A percentile compares a stretch with the other conserved stretches of the same genome.
Conservation (phyloP, 2,797 vertebrate genomes). For the Cetoscarus ocellatus region DNA sequence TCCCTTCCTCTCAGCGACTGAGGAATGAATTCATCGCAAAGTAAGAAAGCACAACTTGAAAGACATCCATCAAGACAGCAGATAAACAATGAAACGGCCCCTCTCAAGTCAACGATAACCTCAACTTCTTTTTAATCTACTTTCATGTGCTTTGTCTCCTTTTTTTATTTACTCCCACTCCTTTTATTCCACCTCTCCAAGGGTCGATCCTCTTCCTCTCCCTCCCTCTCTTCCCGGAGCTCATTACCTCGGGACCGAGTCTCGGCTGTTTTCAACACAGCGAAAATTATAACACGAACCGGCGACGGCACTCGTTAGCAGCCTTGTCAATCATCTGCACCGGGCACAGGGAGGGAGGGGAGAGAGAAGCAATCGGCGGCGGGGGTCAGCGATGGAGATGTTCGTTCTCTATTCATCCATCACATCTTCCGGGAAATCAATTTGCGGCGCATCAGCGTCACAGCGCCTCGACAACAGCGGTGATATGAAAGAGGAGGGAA, state of each 20-base stretch:
- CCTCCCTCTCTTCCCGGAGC: slow-evolving; percentile 60
- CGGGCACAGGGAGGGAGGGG: slow-evolving; percentile 47
- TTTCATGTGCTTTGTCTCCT: slow-evolving; percentile 79
- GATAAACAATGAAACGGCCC: slow-evolving; percentile 74
- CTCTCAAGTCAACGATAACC: slow-evolving; percentile 73
- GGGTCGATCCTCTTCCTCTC: slow-evolving; percentile 48
- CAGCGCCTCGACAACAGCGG: slow-evolving; percentile 62
- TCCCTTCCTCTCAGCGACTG: slow-evolving; percentile 50
- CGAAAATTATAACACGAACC: slow-evolving; percentile 75
- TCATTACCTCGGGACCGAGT: slow-evolving; percentile 72
- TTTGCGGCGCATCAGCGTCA: slow-evolving; percentile 83
- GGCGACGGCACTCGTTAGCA: slow-evolving; percentile 85
- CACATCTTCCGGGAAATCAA: slow-evolving; percentile 83
- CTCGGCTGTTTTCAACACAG: slow-evolving; percentile 70
- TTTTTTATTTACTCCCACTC: slow-evolving; percentile 73
- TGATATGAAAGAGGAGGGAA: slow-evolving; percentile 72
- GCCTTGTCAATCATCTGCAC: slow-evolving; percentile 81
- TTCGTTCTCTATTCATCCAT: slow-evolving; percentile 85
- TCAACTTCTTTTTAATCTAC: slow-evolving; percentile 77
- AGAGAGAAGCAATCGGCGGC: slow-evolving; percentile 69
- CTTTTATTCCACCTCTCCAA: slow-evolving; percentile 69
- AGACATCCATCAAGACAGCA: slow-evolving; percentile 73
- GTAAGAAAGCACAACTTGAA: slow-evolving; percentile 60
- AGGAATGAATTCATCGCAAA: slow-evolving; percentile 45
- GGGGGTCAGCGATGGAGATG: slow-evolving; percentile 83